Base-by-base conservation (phyloP, 2,797 vertebrate species). In the Neostethus bicornis region DNA sequence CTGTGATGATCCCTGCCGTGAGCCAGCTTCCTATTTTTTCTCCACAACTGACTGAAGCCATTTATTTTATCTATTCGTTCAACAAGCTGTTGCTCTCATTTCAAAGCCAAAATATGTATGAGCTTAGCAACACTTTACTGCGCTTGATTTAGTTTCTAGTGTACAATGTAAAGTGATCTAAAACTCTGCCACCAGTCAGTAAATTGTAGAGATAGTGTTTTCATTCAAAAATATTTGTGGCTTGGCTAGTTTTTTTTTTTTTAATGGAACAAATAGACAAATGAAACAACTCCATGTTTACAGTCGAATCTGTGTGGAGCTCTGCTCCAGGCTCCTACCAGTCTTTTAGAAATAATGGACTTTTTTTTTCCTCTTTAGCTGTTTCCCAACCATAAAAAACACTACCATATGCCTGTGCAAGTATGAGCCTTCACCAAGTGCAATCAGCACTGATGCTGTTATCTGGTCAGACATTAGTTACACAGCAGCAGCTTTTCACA, bases 371-470 rank as follows among this genome's bases (percentile, higher is more conserved):
- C 66, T 57, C 62, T 57, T 34, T 19, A 21, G 62, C 48, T 61
- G 21, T 37, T 53, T 13, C 8, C 43, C 25, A 55, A 54, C 47
- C 57, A 59, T 53, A 35, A 16, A 42, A 53, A 46, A 35, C 47
- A 25, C 21, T 26, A 20, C 21, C 5, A 41, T 55, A 73, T 70
- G 41, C 63, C 49, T 51, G 50, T 59, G 65, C 64, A 73, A 61
- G 76, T 60, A 57, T 0, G 16, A 67, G 51, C 69, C 83, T 74
- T 79, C 81, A 67, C 68, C 37, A 37, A 20, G 7, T 31, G 70
- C 72, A 82, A 82, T 87, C 85, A 90, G 75, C 60, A 51, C 51
- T 26, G 51, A 54, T 81, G 77, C 85, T 82, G 76, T 83, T 84
- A 83, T 81, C 77, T 34, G 67, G 52, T 68, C 9, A 24, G 59